Evolutionary conservation across 2,888 invertebrate genomes (phyloP).

Genomic region (Rosalia funebris): DNA sequence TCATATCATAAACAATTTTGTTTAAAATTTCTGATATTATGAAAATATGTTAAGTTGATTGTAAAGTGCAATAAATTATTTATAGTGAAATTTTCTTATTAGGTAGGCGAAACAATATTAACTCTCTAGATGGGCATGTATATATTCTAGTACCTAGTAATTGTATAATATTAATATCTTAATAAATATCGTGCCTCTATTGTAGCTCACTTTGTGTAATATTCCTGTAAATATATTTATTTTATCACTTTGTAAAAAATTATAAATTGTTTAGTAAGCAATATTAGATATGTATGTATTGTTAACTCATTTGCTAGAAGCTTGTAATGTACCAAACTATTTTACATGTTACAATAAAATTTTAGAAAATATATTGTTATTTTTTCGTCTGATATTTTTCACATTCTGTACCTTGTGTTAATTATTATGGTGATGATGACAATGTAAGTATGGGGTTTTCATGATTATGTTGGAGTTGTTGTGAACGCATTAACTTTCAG

Average conservation of each 20-base stretch:
- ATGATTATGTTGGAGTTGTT: too few species aligned
- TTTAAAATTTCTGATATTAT: neutral
- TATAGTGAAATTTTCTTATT: neutral
- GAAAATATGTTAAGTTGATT: neutral
- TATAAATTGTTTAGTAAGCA: constrained; percentile 52
- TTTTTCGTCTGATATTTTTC: too few species aligned
- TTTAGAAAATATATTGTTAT: constrained; percentile 20
- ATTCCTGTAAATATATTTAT: constrained; percentile 42
- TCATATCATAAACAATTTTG: neutral
- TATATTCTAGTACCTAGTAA: constrained; percentile 9
- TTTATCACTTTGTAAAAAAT: constrained; percentile 38
- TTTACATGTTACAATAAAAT: constrained; percentile 53
- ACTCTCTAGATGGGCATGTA: constrained; percentile 14
- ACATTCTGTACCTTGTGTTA: too few species aligned
- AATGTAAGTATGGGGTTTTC: too few species aligned
- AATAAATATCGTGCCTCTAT: constrained; percentile 45
- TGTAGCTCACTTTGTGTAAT: constrained; percentile 36
- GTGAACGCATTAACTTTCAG: too few species aligned
- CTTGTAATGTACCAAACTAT: constrained; percentile 50
- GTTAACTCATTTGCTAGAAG: constrained; percentile 48
- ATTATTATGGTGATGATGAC: too few species aligned
- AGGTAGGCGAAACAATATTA: constrained; percentile 2
- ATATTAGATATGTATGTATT: constrained; percentile 51
- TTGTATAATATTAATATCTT: constrained; percentile 29
- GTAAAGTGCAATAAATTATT: neutral